These are phyloP conservation scores for Brevimyrus niger DNA, from an alignment of 2,113 vertebrate genomes.

Conservation along the genomic window DNA sequence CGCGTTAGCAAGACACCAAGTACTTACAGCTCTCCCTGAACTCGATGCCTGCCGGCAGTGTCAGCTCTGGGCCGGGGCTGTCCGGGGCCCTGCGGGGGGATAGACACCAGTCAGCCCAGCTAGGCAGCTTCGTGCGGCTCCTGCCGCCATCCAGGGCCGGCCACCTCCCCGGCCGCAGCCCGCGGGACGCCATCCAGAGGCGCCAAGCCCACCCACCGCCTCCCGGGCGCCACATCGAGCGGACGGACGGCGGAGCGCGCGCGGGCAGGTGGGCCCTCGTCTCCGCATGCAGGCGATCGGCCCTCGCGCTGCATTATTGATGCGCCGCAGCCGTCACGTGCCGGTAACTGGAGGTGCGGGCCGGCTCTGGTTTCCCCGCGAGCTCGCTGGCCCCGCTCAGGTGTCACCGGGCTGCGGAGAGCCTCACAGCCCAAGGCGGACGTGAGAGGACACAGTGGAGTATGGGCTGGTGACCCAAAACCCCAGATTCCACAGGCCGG, in stretches of 20 bases:
- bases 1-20: neutral
- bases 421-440: neutral
- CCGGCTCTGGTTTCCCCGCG: conserved; percentile 6
- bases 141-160: conserved; percentile 22
- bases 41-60: conserved; percentile 87
- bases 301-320: conserved; percentile 35
- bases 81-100: conserved; percentile 74
- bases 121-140: conserved; percentile 4
- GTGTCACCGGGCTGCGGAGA: neutral
- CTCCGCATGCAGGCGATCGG: neutral
- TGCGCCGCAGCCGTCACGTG: conserved; percentile 15
- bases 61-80: conserved; percentile 67
- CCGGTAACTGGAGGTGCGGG: neutral
- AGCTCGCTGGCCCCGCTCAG: neutral
- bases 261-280: neutral
- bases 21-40: conserved; percentile 96
- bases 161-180: conserved; percentile 28
- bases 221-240: neutral
- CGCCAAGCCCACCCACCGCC: neutral
- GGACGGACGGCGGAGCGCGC: neutral
- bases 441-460: neutral
- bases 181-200: conserved; percentile 10
- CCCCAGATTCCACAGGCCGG: neutral
- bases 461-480: neutral
- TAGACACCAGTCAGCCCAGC: conserved; percentile 25